phyloP scores from a whole-genome alignment of 2,797 vertebrate genomes.

The Ceryle rudis region DNA sequence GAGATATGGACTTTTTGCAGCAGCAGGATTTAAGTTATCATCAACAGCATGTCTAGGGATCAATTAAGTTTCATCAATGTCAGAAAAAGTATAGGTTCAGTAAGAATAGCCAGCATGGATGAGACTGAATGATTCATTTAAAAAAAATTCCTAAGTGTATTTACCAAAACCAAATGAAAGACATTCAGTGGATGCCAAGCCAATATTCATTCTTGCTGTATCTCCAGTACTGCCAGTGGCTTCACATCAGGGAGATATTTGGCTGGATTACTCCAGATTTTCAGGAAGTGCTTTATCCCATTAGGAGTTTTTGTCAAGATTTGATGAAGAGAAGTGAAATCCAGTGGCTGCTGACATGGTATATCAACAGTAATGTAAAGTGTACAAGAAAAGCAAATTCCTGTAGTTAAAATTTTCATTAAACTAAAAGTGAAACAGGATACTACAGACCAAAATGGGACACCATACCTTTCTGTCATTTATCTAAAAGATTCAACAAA shows the following conservation, averaged over 20 bases:
- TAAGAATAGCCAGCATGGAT: not conserved
- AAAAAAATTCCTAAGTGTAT: not conserved
- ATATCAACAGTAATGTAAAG: not conserved
- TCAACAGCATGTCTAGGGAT: not conserved
- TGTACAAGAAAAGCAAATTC: not conserved
- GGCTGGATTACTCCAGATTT: not conserved
- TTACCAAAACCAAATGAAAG: conserved; percentile 33
- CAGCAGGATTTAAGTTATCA: not conserved
- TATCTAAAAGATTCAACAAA: not conserved
- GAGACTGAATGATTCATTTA: not conserved
- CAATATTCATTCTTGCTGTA: not conserved
- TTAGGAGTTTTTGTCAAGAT: not conserved
- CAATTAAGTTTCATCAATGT: not conserved
- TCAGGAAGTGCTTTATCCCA: conserved; percentile 1
- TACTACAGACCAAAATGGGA: not conserved
- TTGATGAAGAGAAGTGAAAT: not conserved
- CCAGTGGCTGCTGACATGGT: not conserved
- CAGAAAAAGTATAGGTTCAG: not conserved
- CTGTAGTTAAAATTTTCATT: not conserved
- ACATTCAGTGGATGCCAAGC: not conserved
- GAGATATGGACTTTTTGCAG: not conserved
- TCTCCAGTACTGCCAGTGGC: not conserved
- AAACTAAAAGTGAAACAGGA: not conserved
- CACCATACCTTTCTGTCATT: not conserved
- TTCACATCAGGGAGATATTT: not conserved